Percentiles rank a stretch among this genome's conserved stretches.
Conservation (phyloP, 2,113 vertebrate genomes). For the Cacatua alba region DNA sequence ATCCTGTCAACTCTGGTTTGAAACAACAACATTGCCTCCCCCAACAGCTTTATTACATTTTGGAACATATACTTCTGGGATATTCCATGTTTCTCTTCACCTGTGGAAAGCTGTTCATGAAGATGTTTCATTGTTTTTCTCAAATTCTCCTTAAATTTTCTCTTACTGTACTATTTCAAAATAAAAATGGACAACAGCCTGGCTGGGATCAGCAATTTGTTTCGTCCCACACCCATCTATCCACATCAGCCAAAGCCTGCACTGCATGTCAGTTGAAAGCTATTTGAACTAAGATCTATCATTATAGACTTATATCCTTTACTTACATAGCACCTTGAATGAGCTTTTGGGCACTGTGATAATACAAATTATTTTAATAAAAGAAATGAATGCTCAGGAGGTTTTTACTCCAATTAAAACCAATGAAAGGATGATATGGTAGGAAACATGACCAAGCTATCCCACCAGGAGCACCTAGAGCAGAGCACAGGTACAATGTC, state of each 20-base stretch:
- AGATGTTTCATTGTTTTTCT: not conserved
- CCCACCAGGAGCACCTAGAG: rapidly evolving
- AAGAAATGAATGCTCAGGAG: not conserved
- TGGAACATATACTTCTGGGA: not conserved
- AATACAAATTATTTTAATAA: not conserved
- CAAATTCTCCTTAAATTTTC: not conserved
- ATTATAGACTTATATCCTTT: not conserved
- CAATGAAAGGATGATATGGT: not conserved
- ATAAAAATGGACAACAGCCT: not conserved
- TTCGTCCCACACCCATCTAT: not conserved
- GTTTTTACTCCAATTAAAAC: not conserved
- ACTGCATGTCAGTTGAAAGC: not conserved
- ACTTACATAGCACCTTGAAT: not conserved
- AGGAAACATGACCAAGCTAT: not conserved
- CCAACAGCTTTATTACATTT: not conserved
- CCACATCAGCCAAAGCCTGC: not conserved
- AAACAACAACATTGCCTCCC: not conserved
- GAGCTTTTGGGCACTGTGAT: not conserved
- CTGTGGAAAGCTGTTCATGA: not conserved
- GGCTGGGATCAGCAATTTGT: not conserved
- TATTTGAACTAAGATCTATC: not conserved
- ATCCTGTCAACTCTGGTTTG: not conserved
- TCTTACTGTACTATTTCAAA: not conserved
- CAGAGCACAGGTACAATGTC: not conserved
- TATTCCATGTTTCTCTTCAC: not conserved